Base-by-base conservation (phyloP, 2,888 invertebrate genomes). In the Anagyrus pseudococci region DNA sequence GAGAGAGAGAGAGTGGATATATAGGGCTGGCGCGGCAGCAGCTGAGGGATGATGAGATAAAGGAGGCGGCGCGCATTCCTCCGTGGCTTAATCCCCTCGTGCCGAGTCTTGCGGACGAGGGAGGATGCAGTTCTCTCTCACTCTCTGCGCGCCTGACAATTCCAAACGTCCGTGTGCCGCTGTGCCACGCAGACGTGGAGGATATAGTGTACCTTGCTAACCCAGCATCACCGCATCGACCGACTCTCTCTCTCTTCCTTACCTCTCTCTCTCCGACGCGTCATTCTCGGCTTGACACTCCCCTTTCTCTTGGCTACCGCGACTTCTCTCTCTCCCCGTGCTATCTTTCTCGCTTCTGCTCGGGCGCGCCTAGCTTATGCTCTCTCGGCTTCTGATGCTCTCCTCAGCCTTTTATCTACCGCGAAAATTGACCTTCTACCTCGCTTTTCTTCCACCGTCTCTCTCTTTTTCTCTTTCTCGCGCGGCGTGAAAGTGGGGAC, bases 71-170 rank as follows among this genome's bases (percentile, higher is more conserved):
- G 71, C 70, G 75, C 75, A 78, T 76, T 78, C 75, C 75, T 71
- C 68, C 67, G 71, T 70, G 72, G 75, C 73, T 79, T 77, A 79
- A 78, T 78, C 76, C 76, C 75, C 67, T 65, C 75, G 41, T 53
- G 74, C 71, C 69, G 68, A n/a, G n/a, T n/a, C n/a, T n/a, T n/a
- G n/a, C n/a, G n/a, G n/a, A n/a, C n/a, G 67, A 68, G 66, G 64
- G 64, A 68, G 15, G 65, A n/a, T n/a, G n/a, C n/a, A n/a, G n/a
- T n/a, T n/a, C n/a, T n/a, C n/a, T n/a, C n/a, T n/a, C n/a, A n/a
- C n/a, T n/a, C n/a, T n/a, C n/a, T n/a, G n/a, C 56, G 66, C 58
- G 74, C 71, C 75, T 75, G 78, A 77, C 76, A 75, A 78, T 77
- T 75, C 75, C 74, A 73, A 70, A 71, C 71, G 70, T 70, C 64